Evolutionary conservation across 2,113 vertebrate genomes (phyloP).

Genomic region (Megaceryle maxima): DNA sequence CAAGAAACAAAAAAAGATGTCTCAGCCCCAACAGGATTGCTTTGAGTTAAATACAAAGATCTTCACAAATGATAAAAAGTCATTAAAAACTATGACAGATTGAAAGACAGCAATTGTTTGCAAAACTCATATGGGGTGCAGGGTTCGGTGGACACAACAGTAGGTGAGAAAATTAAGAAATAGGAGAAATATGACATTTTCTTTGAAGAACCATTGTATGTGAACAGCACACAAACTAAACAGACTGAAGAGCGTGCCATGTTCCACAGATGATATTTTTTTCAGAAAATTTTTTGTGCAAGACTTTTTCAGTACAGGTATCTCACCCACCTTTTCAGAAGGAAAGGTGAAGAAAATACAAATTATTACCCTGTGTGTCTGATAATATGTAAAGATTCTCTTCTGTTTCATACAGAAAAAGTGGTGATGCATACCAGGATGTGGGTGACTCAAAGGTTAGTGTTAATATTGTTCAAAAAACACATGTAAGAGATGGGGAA

Average conservation of each 20-base stretch:
- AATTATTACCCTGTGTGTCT: background rate
- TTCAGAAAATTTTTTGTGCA: background rate
- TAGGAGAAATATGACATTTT: background rate
- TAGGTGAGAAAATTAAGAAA: background rate
- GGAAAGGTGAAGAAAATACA: background rate
- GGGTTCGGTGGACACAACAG: background rate
- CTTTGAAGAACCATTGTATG: background rate
- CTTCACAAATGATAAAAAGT: background rate
- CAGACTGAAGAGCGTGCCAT: background rate
- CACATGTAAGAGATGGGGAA: background rate
- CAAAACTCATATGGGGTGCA: accelerated
- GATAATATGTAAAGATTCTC: background rate
- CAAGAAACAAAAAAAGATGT: background rate
- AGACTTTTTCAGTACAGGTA: background rate
- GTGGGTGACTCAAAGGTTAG: conserved; percentile 17
- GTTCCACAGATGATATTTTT: background rate
- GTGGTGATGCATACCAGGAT: conserved; percentile 4
- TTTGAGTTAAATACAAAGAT: background rate
- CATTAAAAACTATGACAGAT: background rate
- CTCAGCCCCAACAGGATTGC: background rate
- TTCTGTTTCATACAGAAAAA: background rate
- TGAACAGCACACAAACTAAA: background rate
- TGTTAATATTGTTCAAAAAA: background rate
- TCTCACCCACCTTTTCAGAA: background rate
- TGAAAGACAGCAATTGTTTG: background rate